Base-by-base conservation (phyloP, 2,888 invertebrate species). In the Melinopterus prodromus region DNA sequence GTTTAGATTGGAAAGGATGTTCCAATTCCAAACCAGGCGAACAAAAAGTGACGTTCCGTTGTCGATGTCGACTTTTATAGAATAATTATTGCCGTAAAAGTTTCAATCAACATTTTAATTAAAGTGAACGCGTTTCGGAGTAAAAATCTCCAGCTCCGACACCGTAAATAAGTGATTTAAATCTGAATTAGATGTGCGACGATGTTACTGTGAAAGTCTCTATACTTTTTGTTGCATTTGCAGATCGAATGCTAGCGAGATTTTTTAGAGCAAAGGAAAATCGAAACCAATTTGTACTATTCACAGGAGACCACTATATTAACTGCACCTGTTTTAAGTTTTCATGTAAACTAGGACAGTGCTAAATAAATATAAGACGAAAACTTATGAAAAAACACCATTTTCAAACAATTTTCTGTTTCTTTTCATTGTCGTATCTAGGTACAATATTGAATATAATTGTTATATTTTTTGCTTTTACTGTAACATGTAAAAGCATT, bases 51-150 rank as follows among this genome's bases (percentile, higher is more conserved):
- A 53, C 53, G 53, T 53, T 26, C 26, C 26, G 26, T 26, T 26
- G 26, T 26, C 26, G 26, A 26, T 53, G 53, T 9, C 12, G 53
- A 53, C 53, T 53, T 53, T 53, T 53, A 53, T 53, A 53, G 53
- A 53, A 12, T 53, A 53, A 53, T 53, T 53, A 53, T 53, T 53
- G 3, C 9, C 53, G 53, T 53, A 53, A 53, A 53, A 53, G 53
- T 53, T 53, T 53, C 53, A 53, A 53, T 53, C 53, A 53, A 53
- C 53, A 53, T 53, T 53, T 53, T 53, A 53, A 53, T 53, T 53
- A 53, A 53, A 53, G 53, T 53, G 53, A 53, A 53, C 53, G 53
- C 12, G 53, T 53, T 53, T 53, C 53, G 53, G 7, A 53, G 53
- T 53, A 53, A 53, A 53, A 53, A 53, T 53, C 53, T 53, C 7